Evolutionary conservation across 2,113 vertebrate genomes (phyloP).

Genomic region (Misgurnus anguillicaudatus): DNA sequence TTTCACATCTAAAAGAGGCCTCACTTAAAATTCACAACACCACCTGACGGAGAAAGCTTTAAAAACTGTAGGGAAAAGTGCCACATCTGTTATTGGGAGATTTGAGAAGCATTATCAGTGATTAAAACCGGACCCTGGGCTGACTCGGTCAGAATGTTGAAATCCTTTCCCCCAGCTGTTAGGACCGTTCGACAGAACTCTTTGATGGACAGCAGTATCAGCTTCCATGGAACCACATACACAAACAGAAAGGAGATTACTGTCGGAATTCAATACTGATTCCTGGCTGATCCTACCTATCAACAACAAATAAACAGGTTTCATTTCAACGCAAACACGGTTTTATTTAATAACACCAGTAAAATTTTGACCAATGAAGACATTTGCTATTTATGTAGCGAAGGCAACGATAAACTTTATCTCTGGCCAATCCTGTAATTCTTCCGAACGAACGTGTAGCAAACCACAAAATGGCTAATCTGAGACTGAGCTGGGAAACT

Average conservation of each 20-base stretch:
- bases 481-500: constrained; percentile 25
- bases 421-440: constrained; percentile 6
- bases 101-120: constrained; percentile 71
- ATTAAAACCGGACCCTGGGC: constrained; percentile 68
- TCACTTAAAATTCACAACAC: neutral
- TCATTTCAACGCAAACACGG: constrained; percentile 35
- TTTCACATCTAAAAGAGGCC: constrained; percentile 15
- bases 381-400: neutral
- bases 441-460: neutral
- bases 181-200: constrained; percentile 70
- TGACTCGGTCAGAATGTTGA: constrained; percentile 62
- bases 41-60: constrained; percentile 49
- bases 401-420: constrained; percentile 25
- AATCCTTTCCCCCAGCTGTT: constrained; percentile 73
- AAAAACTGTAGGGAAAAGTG: constrained; percentile 58
- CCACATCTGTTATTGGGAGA: constrained; percentile 71
- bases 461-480: constrained; percentile 27
- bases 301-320: constrained; percentile 76
- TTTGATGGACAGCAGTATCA: constrained; percentile 74
- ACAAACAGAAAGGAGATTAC: constrained; percentile 75
- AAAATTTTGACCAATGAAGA: constrained; percentile 18
- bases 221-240: constrained; percentile 76
- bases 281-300: constrained; percentile 69
- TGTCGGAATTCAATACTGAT: constrained; percentile 66
- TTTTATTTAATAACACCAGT: constrained; percentile 27